Base-by-base conservation (phyloP, 2,113 vertebrate species). In the Neodontobutis hainanensis region DNA sequence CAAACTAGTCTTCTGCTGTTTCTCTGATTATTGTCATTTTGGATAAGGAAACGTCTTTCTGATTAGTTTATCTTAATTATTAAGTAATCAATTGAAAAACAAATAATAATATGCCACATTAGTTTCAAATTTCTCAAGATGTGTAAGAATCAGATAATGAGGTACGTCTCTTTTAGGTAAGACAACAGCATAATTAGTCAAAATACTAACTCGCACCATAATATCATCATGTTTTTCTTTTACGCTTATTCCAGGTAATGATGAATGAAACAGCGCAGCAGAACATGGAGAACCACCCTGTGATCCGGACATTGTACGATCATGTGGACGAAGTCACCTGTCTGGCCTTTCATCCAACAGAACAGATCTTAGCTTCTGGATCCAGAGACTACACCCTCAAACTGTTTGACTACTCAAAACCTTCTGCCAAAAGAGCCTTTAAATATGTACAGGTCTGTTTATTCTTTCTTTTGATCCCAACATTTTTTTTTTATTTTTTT, bases 251-350 rank as follows among this genome's bases (percentile, higher is more conserved):
- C n/a, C 68, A 98, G 97, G 95, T 99, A 64, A 99, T 99, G 97
- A 99, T 99, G 97, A 99, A 98, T 1, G 97, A 99, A 92, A 99
- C 97, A 0, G 97, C 96, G 0, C 97, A 99, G 77, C 97, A 99
- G 78, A 99, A 98, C 89, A 99, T 99, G 97, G 97, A 99, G 84
- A 99, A 99, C 82, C 97, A 99, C 71, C 97, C 97, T 0, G 96
- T 99, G 73, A 99, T 99, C 46, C 94, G 97, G 60, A 99, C 97
- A 0, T 92, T 99, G 8, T 99, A 99, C 0, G 97, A 99, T 84
- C 97, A 99, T 0, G 96, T 99, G 47, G 97, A 99, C 38, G 97
- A 99, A 82, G 97, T 99, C 84, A 99, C 97, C 0, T 99, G 96
- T 80, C 94, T 99, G 0, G 94, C 97, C 56, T 99, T 99, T 85